Conservation (phyloP, 2,888 invertebrate species). For the Eilema sororculum region DNA sequence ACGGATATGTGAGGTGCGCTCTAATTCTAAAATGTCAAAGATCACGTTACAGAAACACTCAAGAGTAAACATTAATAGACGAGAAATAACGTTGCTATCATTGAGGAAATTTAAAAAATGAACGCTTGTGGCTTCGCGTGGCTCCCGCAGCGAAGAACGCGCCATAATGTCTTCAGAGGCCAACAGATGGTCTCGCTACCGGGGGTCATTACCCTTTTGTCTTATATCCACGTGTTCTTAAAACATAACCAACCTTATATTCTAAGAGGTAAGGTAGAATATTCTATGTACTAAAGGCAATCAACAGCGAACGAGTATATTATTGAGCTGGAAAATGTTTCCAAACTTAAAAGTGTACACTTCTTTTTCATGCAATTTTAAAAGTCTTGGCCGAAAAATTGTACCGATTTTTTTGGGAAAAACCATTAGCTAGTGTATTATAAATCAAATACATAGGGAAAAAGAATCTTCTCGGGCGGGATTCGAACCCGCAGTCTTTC, state of each 20-base stretch:
- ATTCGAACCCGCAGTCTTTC: too few species aligned
- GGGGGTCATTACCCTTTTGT: conserved; percentile 78
- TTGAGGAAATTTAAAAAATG: conserved; percentile 48
- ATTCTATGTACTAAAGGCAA: conserved; percentile 52
- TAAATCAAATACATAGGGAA: too few species aligned
- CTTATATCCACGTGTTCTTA: conserved; percentile 60
- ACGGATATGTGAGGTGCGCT: background rate
- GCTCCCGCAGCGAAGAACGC: conserved; percentile 65
- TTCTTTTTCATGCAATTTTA: conserved; percentile 56
- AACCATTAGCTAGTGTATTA: background rate
- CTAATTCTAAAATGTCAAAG: background rate
- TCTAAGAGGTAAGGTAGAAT: conserved; percentile 44
- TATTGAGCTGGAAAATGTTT: conserved; percentile 76
- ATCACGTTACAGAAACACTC: conserved; percentile 12
- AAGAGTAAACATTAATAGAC: conserved; percentile 36
- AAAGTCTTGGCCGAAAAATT: conserved; percentile 40
- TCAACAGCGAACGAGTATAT: conserved; percentile 67
- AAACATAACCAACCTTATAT: conserved; percentile 53
- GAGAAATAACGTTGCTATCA: conserved; percentile 36
- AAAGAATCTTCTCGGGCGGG: too few species aligned
- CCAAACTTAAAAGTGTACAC: conserved; percentile 72
- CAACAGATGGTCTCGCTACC: conserved; percentile 79
- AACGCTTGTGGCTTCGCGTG: conserved; percentile 57
- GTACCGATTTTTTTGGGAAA: conserved; percentile 10
- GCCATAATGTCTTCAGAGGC: conserved; percentile 77